Base-by-base conservation (phyloP, 2,113 vertebrate species). In the Geococcyx californianus region DNA sequence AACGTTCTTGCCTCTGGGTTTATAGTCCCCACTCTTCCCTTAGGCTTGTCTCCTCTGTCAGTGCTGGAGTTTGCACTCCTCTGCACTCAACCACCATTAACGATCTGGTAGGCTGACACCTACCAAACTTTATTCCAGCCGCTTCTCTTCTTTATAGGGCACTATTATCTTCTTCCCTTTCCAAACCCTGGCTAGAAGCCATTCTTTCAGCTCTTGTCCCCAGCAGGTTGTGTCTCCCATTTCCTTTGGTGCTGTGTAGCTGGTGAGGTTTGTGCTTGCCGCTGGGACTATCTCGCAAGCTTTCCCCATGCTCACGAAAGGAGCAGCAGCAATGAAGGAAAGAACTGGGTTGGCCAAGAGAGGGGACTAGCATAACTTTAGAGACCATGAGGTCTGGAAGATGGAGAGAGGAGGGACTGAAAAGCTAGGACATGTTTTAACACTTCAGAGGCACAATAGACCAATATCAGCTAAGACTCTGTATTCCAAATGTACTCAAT, bases 241-340 rank as follows among this genome's bases (percentile, higher is more conserved):
- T 89, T 21, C 73, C 31, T 73, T 66, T 64, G 55, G 59, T 52
- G 44, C 66, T 69, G 11, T 2, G 0, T 54, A 69, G 36, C 17
- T 58, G 16, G 29, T 88, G 66, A 64, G 25, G 23, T 73, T 88
- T 83, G n/a, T 25, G 72, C 55, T 84, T 81, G 72, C 64, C 3
- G 0, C n/a, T 6, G 44, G 63, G 52, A 51, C 51, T 17, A 4
- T 47, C 42, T n/a, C 42, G 54, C 72, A 55, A 24, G 10, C 47
- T 44, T 70, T 38, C 38, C 17, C 21, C 26, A 8, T 1, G 1
- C 1, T 4, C 51, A 6, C 7, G 1, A n/a, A 1, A 3, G 54
- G 40, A 76, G 33, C 79, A 92, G 47, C 47, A 63, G 21, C 55
- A 44, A 33, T 0, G 9, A 67, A 44, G 68, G 24, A 28, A 85